Evolutionary conservation across 2,888 invertebrate species (phyloP), one percentile per base, ranked within the genome.

Genomic region (Dascillus cervinus): DNA sequence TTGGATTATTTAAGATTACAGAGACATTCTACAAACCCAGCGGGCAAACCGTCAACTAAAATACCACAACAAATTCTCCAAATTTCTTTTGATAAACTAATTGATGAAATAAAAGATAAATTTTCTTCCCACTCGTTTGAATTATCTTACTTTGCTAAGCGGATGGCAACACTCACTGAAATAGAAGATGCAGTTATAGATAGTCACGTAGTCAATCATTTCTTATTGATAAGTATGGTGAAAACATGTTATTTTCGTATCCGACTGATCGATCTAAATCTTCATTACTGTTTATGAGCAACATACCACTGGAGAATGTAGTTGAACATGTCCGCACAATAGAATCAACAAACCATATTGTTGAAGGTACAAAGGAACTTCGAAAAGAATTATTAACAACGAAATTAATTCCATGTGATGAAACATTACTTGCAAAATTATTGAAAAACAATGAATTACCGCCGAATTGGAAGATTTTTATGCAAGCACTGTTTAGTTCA

Each of bases 141-240:
- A 39, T 15, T 39, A 22, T 33, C 25, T 22, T 36, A 29, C 22
- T 34, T 34, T 20, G 32, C 32, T 33, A 29, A 32, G 13, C 29
- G 33, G 26, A 19, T 36, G 20, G 36, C 39, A 33, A 29, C 13
- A 36, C 38, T 41, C 31, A 36, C 32, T 13, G 26, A 39, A 21
- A 41, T 41, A 14, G 27, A 36, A 26, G 26, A 22, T 29, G 32
- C 22, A 22, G 27, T 29, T n/a, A 27, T 39, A 13, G 26, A 29
- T 11, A 32, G 33, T 37, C 22, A 22, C 15, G 19, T 25, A 24
- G 27, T 39, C 4, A 35, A 47, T 46, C 44, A 47, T 37, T 48
- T 33, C 40, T 49, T 26, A 44, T 47, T 45, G 44, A 48, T 47
- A 48, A 47, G 24, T 49, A 31, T 46, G 44, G 45, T 36, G 35